Percentiles rank a stretch among this genome's conserved stretches.
These are phyloP conservation scores for Zoanthus gigantus DNA, from an alignment of 92 coral and sea anemone species.

Conservation along the genomic window DNA sequence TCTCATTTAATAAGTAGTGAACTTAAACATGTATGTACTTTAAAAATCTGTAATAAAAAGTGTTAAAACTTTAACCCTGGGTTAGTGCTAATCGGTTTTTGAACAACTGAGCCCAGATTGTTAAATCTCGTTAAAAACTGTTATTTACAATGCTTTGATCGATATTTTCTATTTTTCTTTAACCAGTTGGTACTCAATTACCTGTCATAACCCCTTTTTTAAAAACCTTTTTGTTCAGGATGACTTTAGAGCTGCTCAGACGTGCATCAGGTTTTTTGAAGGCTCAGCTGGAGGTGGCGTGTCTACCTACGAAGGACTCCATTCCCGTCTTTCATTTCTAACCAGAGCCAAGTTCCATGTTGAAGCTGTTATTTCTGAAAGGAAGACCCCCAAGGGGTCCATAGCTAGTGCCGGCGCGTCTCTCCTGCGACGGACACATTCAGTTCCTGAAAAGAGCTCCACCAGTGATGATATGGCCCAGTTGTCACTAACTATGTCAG, in stretches of 20 bases:
- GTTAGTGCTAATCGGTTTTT: too few relatives aligned
- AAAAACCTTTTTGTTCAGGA: constrained; percentile 67
- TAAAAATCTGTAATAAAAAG: too few relatives aligned
- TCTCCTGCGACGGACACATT: constrained; percentile 76
- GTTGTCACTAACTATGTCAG: constrained; percentile 82
- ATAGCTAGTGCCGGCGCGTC: constrained; percentile 78
- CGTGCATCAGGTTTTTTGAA: constrained; percentile 95
- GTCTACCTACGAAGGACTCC: constrained; percentile 82
- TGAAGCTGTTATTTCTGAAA: constrained; percentile 89
- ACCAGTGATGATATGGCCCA: constrained; percentile 73
- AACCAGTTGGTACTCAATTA: too few relatives aligned
- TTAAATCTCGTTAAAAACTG: too few relatives aligned
- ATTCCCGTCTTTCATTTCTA: constrained; percentile 83
- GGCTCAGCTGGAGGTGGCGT: constrained; percentile 83
- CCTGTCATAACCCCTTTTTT: neutral
- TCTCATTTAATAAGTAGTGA: too few relatives aligned
- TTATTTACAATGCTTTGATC: too few relatives aligned
- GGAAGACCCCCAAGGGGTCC: constrained; percentile 88
- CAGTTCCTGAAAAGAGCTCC: constrained; percentile 54
- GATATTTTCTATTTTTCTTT: neutral
- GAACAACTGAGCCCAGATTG: too few relatives aligned
- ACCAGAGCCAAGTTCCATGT: constrained; percentile 85
- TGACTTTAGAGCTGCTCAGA: constrained; percentile 96
- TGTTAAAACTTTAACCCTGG: too few relatives aligned
- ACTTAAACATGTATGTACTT: too few relatives aligned